A percentile compares a stretch with the other conserved stretches of the same genome.
Evolutionary conservation across 2,888 invertebrate species (phyloP).

Genomic region (Drosophila falleni): DNA sequence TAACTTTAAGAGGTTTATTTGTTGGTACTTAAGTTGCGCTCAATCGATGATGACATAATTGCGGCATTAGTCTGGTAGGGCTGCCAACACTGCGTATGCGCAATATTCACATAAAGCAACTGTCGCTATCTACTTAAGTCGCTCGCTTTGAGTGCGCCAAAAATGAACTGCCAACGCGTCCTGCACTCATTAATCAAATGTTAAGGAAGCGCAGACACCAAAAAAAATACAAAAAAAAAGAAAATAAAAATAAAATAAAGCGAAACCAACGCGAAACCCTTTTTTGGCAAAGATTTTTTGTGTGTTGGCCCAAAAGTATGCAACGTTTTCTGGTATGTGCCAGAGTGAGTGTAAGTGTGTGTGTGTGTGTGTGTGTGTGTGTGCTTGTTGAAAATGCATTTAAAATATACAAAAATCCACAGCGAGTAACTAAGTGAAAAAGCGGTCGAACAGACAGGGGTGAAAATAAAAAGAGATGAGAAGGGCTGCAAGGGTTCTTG

Average conservation of each 20-base stretch:
- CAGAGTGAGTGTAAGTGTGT: constrained; percentile 5
- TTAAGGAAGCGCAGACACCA: constrained; percentile 68
- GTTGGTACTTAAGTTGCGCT: constrained; percentile 5
- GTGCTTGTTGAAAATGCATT: constrained; percentile 78
- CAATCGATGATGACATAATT: constrained; percentile 59
- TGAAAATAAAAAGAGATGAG: constrained; percentile 3
- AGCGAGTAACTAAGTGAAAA: constrained; percentile 75
- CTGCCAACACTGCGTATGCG: constrained; percentile 64
- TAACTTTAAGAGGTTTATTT: constrained; percentile 38
- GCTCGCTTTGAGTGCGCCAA: constrained; percentile 46
- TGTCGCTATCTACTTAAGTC: constrained; percentile 35
- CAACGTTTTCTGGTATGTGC: constrained; percentile 43
- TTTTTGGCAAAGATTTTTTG: constrained; percentile 64
- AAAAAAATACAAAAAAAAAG: constrained; percentile 6
- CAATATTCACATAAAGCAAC: constrained; percentile 49
- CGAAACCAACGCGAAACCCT: constrained; percentile 36
- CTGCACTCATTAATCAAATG: constrained; percentile 79
- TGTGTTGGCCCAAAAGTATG: constrained; percentile 52
- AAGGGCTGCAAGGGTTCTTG: constrained; percentile 18
- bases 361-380: constrained; percentile 23
- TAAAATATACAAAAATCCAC: constrained; percentile 76
- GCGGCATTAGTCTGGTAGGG: constrained; percentile 28
- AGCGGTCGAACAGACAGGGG: constrained; percentile 39
- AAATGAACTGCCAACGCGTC: constrained; percentile 72
- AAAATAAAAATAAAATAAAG: constrained; percentile 13